Evolutionary conservation across 2,888 invertebrate species (phyloP).

Genomic region (Sphaeridia pumilis): DNA sequence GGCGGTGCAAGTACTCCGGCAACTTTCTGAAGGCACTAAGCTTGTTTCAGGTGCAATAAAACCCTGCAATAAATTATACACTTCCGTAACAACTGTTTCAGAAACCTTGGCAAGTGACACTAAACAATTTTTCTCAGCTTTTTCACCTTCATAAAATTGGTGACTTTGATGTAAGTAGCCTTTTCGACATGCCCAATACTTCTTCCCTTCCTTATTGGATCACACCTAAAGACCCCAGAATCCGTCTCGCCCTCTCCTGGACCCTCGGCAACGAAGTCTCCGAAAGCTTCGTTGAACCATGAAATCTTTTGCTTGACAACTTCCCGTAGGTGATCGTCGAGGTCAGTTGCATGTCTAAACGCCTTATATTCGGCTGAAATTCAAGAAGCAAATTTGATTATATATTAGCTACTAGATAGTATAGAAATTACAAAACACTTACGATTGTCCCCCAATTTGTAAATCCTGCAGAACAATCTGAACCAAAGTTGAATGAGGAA

Average conservation of each 20-base stretch:
- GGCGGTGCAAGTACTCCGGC: slow-evolving; percentile 15
- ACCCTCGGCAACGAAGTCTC: too few species aligned
- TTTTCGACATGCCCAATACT: slow-evolving; percentile 6
- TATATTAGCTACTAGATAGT: too few species aligned
- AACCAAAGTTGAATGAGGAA: too few species aligned
- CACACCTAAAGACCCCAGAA: slow-evolving; percentile 16
- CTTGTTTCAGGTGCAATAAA: slow-evolving; percentile 15
- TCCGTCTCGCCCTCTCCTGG: too few species aligned
- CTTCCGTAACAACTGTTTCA: not conserved
- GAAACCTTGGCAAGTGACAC: too few species aligned
- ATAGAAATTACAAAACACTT: too few species aligned
- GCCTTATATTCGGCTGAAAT: too few species aligned
- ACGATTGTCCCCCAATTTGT: too few species aligned
- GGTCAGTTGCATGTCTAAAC: too few species aligned
- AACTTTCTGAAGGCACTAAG: slow-evolving; percentile 15
- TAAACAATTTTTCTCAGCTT: too few species aligned
- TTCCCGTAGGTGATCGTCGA: not conserved
- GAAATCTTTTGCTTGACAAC: slow-evolving; percentile 6
- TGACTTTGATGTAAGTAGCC: slow-evolving; percentile 15
- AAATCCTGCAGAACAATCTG: too few species aligned
- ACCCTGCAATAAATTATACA: slow-evolving; percentile 1
- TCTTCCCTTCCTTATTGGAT: slow-evolving; percentile 5
- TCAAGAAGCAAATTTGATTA: too few species aligned
- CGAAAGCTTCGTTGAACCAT: slow-evolving; percentile 11
- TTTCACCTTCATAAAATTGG: slow-evolving; percentile 16